Evolutionary conservation across 2,113 vertebrate genomes (phyloP).

Genomic region (Siniperca knerii): DNA sequence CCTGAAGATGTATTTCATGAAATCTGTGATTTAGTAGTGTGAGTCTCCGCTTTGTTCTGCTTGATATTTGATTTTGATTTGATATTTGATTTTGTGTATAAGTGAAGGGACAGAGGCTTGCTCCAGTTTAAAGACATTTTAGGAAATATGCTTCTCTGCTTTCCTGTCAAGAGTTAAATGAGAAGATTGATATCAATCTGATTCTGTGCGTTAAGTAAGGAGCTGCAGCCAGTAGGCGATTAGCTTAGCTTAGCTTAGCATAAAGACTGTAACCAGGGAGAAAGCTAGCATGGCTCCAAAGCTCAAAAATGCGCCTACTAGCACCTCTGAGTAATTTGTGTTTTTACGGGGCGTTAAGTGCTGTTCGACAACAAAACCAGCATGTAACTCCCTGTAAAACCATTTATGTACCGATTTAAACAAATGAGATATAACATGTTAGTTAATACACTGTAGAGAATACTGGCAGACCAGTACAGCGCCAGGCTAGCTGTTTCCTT

Average conservation of each 20-base stretch:
- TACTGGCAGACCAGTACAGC: background rate
- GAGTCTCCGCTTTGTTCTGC: slow-evolving; percentile 47
- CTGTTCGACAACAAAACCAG: background rate
- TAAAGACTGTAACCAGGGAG: background rate
- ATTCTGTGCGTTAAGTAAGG: background rate
- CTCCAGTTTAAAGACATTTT: slow-evolving; percentile 29
- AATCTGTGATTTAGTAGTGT: slow-evolving; percentile 62
- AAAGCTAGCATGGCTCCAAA: background rate
- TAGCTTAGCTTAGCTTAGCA: background rate
- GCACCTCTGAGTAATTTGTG: background rate
- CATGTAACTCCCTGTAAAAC: background rate
- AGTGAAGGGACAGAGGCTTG: slow-evolving; percentile 68
- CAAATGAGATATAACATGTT: background rate
- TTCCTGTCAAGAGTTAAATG: background rate
- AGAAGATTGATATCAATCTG: background rate
- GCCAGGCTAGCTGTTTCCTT: background rate
- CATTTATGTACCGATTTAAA: background rate
- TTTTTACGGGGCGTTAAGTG: background rate
- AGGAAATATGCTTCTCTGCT: background rate
- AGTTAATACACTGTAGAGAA: background rate
- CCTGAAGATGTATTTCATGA: slow-evolving; percentile 66
- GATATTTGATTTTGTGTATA: slow-evolving; percentile 43
- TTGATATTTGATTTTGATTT: slow-evolving; percentile 36
- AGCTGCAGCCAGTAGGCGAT: background rate
- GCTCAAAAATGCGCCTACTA: background rate